Percentiles rank a stretch among this genome's conserved stretches.
Conservation (phyloP, 2,113 vertebrate species). For the Microcebus tavaratra region DNA sequence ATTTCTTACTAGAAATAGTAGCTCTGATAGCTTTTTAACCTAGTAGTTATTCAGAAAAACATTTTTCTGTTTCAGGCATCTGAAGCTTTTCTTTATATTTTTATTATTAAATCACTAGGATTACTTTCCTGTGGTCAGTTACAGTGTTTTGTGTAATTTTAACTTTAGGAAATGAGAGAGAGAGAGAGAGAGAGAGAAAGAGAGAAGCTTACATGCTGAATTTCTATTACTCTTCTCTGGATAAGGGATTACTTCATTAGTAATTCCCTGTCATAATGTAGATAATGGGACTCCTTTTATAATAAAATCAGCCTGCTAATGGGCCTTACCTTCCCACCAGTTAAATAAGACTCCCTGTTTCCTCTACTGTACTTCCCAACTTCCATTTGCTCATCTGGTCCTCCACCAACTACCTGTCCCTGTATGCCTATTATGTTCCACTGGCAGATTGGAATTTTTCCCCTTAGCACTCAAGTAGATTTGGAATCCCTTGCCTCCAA, state of each 20-base stretch:
- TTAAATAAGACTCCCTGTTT: neutral
- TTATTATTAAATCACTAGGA: neutral
- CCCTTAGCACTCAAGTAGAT: neutral
- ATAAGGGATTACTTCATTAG: neutral
- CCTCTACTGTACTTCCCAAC: neutral
- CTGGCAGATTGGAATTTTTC: neutral
- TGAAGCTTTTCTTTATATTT: neutral
- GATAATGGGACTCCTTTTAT: neutral
- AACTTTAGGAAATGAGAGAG: neutral
- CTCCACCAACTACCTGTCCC: neutral
- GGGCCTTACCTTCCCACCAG: neutral
- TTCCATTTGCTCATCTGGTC: neutral
- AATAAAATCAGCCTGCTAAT: neutral
- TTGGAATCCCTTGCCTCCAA: neutral
- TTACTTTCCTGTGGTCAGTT: neutral
- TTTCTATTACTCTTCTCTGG: neutral
- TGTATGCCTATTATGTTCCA: neutral
- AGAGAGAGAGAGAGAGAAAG: too few species aligned
- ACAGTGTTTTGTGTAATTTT: neutral
- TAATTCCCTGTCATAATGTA: neutral
- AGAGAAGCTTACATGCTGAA: neutral
- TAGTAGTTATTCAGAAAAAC: neutral
- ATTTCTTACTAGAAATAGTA: neutral
- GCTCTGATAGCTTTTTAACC: neutral
- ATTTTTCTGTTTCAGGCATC: neutral